These are phyloP conservation scores for Ploceus nigricollis DNA, from an alignment of 2,113 vertebrate genomes.

Conservation along the genomic window DNA sequence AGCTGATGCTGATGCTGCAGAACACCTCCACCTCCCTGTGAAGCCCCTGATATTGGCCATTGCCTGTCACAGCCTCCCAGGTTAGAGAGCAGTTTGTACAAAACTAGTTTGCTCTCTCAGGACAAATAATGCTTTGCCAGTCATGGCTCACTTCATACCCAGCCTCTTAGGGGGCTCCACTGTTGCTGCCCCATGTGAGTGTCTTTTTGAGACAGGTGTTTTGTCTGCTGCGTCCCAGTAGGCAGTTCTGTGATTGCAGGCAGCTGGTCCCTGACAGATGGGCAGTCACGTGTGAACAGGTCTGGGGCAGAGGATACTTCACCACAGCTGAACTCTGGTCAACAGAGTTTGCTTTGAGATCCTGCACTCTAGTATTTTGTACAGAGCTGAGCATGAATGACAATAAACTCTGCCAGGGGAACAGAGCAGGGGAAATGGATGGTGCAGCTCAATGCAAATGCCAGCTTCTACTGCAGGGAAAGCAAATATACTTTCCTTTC, in stretches of 20 bases:
- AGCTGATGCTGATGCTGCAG: not conserved
- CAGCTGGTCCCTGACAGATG: not conserved
- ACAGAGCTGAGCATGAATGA: not conserved
- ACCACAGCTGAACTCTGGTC: not conserved
- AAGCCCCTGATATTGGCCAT: not conserved
- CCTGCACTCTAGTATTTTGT: not conserved
- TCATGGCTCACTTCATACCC: not conserved
- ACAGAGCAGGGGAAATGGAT: not conserved
- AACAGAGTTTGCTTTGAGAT: not conserved
- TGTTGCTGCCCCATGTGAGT: not conserved
- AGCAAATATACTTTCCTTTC: not conserved
- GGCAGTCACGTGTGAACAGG: not conserved
- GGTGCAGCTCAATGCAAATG: not conserved
- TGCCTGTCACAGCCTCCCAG: not conserved
- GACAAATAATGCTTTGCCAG: not conserved
- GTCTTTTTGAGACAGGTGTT: not conserved
- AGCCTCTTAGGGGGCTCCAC: not conserved
- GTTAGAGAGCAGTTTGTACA: not conserved
- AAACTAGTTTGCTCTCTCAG: not conserved
- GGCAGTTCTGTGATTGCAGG: not conserved
- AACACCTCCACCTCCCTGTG: not conserved
- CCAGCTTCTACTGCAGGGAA: not conserved
- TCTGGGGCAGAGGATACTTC: not conserved
- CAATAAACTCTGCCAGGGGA: not conserved
- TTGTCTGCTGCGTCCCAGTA: not conserved